Base-by-base conservation (phyloP, 2,888 invertebrate species). In the Ganaspis brasiliensis region DNA sequence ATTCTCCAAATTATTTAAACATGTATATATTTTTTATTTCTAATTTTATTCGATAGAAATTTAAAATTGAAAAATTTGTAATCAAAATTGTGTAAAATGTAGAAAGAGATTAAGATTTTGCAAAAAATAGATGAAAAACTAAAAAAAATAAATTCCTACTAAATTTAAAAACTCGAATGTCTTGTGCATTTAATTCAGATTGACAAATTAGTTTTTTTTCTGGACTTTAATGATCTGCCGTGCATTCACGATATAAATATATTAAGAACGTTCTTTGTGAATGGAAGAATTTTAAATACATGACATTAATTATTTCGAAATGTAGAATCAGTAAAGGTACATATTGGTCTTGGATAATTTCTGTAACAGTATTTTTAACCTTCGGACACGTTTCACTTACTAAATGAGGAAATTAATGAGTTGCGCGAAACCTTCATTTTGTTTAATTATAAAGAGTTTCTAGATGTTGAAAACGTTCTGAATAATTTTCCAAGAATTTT, bases 261-360 rank as follows among this genome's bases (percentile, higher is more conserved):
- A n/a, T n/a, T n/a, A n/a, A n/a, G n/a, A n/a, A n/a, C n/a, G n/a
- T 57, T 35, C 59, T 73, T 40, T 31, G 40, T 71, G 14, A 31
- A 10, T 6, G 12, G 31, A 56, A 57, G 37, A 57, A 57, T 57
- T 21, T 67, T 40, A 61, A 57, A 26, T 21, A 24, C 21, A 12
- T 55, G 19, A 31, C 67, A 76, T 75, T 35, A 10, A 59, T 73
- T 31, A 76, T 71, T 73, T 61, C 73, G 31, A 31, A 49, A 67
- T 24, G n/a, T 19, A 24, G 6, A 52, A 59, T 45, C 24, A 67
- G 24, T 67, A 40, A 67, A 67, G 40, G 67, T 67, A n/a, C 40
- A 24, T 37, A n/a, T 21, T 21, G 21, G 19, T 6, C n/a, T 45
- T 5, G 10, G 24, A n/a, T 59, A 40, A 63, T 40, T 40, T 40